Conservation (phyloP, 2,113 vertebrate genomes). For the Campylomormyrus tamandua region DNA sequence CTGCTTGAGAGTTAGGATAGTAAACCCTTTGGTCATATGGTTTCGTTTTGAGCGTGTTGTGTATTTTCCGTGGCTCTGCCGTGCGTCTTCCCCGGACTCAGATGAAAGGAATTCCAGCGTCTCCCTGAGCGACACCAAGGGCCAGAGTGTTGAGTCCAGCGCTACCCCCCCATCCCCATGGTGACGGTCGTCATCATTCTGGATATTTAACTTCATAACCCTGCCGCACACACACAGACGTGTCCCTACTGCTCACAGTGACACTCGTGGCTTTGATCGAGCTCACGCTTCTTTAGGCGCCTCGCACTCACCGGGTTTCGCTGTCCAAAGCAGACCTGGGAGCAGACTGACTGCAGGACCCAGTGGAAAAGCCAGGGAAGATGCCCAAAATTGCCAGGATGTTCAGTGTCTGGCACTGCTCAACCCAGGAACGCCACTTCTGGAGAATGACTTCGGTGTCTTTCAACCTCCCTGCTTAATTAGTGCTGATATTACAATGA, state of each 20-base stretch:
- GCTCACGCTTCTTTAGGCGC: background rate
- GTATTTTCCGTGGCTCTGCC: background rate
- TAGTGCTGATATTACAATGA: background rate
- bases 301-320: background rate
- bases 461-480: background rate
- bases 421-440: background rate
- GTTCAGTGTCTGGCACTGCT: background rate
- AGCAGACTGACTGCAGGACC: background rate
- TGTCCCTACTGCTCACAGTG: background rate
- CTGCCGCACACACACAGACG: background rate
- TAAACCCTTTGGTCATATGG: background rate
- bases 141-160: background rate
- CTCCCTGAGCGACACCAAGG: background rate
- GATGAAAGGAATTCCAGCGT: background rate
- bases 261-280: background rate
- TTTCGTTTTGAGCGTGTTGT: constrained; percentile 2
- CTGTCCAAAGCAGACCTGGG: background rate
- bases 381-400: background rate
- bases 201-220: background rate
- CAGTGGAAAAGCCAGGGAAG: background rate
- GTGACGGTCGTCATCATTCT: background rate
- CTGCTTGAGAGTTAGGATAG: background rate
- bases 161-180: background rate
- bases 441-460: background rate
- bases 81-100: background rate